phyloP scores from a whole-genome alignment of 2,888 invertebrate genomes.

The Andricus quercusramuli region DNA sequence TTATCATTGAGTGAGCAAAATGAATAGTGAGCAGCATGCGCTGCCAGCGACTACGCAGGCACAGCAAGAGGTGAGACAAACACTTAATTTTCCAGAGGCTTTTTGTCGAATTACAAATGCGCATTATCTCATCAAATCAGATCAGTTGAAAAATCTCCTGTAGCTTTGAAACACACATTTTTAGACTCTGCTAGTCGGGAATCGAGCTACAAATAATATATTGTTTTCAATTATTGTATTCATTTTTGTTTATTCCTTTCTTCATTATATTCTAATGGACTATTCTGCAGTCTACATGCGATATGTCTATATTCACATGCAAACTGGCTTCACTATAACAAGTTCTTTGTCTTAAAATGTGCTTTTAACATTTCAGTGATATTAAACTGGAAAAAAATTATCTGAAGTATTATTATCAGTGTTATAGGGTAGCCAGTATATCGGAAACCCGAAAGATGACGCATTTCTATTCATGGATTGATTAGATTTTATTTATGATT shows the following conservation, averaged over 20 bases:
- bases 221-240: conserved; percentile 18
- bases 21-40: conserved; percentile 79
- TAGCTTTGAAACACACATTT: conserved; percentile 17
- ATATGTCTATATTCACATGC: not conserved
- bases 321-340: not conserved
- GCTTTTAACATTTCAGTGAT: not conserved
- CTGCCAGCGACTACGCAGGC: conserved; percentile 78
- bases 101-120: conserved; percentile 71
- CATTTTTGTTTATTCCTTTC: not conserved
- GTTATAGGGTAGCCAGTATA: too few relatives aligned
- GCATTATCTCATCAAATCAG: conserved; percentile 50
- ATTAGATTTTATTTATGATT: too few relatives aligned
- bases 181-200: not conserved
- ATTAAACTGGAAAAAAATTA: not conserved
- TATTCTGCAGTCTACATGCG: too few relatives aligned
- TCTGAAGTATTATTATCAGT: not conserved
- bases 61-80: conserved; percentile 75
- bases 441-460: too few relatives aligned
- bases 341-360: not conserved
- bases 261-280: too few relatives aligned
- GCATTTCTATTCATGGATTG: too few relatives aligned
- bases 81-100: conserved; percentile 49
- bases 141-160: not conserved
- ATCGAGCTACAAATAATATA: not conserved
- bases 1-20: conserved; percentile 73